Percentiles rank a stretch among this genome's conserved stretches.
Evolutionary conservation across 2,888 invertebrate species (phyloP).

Genomic region (Brassicogethes aeneus): DNA sequence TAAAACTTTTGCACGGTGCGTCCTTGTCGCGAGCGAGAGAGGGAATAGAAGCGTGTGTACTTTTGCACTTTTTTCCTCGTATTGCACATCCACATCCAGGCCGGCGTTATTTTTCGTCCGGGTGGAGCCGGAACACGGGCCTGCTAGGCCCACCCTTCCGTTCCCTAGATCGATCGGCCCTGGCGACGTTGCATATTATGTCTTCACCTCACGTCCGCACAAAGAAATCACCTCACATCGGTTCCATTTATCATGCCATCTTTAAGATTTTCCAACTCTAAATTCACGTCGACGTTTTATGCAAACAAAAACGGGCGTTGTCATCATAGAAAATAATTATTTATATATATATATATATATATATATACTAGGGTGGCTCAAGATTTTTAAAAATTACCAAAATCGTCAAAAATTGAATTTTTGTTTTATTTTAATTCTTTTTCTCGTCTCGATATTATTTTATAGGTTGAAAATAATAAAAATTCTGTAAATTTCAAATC

Average conservation of each 20-base stretch:
- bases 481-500: too few species aligned
- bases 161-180: constrained; percentile 27
- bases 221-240: constrained; percentile 36
- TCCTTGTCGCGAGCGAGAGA: constrained; percentile 18
- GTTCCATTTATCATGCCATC: constrained; percentile 33
- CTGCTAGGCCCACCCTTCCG: constrained; percentile 24
- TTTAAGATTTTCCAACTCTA: too few species aligned
- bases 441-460: too few species aligned
- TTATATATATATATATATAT: too few species aligned
- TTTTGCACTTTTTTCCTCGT: constrained; percentile 37
- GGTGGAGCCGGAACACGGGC: constrained; percentile 35
- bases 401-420: too few species aligned
- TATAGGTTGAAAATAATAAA: too few species aligned
- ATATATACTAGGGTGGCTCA: too few species aligned
- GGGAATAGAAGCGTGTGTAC: constrained; percentile 34
- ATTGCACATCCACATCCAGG: constrained; percentile 32
- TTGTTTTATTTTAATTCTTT: too few species aligned
- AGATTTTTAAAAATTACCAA: too few species aligned
- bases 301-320: constrained; percentile 20
- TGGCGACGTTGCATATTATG: constrained; percentile 27
- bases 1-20: constrained; percentile 7
- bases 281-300: too few species aligned
- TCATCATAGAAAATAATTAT: too few species aligned
- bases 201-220: constrained; percentile 35
- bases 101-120: constrained; percentile 39